phyloP scores from a whole-genome alignment of 1,140 invertebrate species.

The fruit fly (Drosophila melanogaster) region DNA sequence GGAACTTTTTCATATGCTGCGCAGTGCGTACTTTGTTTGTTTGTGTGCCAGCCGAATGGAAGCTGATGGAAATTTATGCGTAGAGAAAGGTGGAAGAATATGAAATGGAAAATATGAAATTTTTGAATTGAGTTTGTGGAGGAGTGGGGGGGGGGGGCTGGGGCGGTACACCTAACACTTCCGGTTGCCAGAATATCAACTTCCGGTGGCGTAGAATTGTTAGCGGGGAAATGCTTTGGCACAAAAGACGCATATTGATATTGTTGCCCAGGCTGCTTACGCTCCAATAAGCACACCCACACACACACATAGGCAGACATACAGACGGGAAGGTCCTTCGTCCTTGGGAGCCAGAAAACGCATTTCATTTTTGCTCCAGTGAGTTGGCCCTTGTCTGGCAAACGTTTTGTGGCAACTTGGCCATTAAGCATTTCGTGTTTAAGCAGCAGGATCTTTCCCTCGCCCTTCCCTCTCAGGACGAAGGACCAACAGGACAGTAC shows the following conservation, averaged over 20 bases:
- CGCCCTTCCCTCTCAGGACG: background rate
- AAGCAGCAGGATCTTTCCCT: slow-evolving; percentile 17
- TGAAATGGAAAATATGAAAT: slow-evolving; percentile 64
- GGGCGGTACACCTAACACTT: slow-evolving; percentile 58
- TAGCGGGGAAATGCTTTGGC: slow-evolving; percentile 24
- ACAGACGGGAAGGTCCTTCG: slow-evolving; percentile 28
- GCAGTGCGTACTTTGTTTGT: slow-evolving; percentile 27
- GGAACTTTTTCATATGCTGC: slow-evolving; percentile 39
- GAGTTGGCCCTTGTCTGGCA: slow-evolving; percentile 47
- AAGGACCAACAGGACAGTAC: slow-evolving; percentile 5
- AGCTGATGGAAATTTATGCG: slow-evolving; percentile 69
- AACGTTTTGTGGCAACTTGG: slow-evolving; percentile 78
- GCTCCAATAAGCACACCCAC: slow-evolving; percentile 57
- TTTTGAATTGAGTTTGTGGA: slow-evolving; percentile 6
- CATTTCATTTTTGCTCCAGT: slow-evolving; percentile 74
- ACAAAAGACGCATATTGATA: slow-evolving; percentile 75
- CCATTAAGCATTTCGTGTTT: slow-evolving; percentile 73
- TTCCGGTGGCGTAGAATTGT: slow-evolving; percentile 74
- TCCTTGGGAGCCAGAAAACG: slow-evolving; percentile 62
- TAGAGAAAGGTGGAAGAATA: slow-evolving; percentile 18
- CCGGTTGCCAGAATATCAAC: slow-evolving; percentile 72
- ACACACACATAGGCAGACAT: background rate
- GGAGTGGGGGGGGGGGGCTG: background rate
- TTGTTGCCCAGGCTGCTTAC: slow-evolving; percentile 72
- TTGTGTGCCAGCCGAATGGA: slow-evolving; percentile 22